These are phyloP conservation scores for Paragorgia papillata DNA, from an alignment of 92 coral and sea anemone genomes.

Conservation along the genomic window DNA sequence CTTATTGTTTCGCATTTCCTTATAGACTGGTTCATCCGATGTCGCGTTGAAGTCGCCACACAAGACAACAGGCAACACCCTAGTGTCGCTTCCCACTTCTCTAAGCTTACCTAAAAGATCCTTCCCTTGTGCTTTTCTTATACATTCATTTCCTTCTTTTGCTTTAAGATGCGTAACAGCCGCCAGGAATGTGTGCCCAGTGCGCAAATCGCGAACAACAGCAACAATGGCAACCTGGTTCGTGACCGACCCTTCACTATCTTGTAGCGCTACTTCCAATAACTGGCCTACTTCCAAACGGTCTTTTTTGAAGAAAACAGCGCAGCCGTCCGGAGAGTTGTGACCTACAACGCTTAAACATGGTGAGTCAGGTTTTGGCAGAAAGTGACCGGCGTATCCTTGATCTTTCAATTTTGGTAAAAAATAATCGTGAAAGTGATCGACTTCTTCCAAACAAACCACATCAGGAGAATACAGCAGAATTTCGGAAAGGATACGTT, in stretches of 20 bases:
- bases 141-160: slow-evolving; percentile 65
- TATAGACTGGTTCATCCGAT: slow-evolving; percentile 81
- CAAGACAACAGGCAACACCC: slow-evolving; percentile 55
- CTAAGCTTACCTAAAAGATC: slow-evolving; percentile 58
- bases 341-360: slow-evolving; percentile 75
- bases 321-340: slow-evolving; percentile 96
- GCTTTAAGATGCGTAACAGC: slow-evolving; percentile 92
- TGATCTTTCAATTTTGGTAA: slow-evolving; percentile 63
- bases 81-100: slow-evolving; percentile 56
- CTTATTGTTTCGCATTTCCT: slow-evolving; percentile 66
- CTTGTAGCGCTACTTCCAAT: slow-evolving; percentile 62
- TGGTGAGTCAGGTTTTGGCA: slow-evolving; percentile 82
- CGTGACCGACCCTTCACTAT: slow-evolving; percentile 62
- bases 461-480: slow-evolving; percentile 80
- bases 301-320: slow-evolving; percentile 74
- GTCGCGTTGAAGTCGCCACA: slow-evolving; percentile 98
- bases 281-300: slow-evolving; percentile 61
- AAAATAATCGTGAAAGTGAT: slow-evolving; percentile 83
- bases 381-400: slow-evolving; percentile 75
- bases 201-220: slow-evolving; percentile 59
- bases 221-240: slow-evolving; percentile 82
- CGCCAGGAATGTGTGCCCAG: slow-evolving; percentile 57
- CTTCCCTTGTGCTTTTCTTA: slow-evolving; percentile 73
- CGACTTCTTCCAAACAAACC: slow-evolving; percentile 89
- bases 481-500: slow-evolving; percentile 73